A percentile compares a stretch with the other conserved stretches of the same genome.
phyloP scores from a whole-genome alignment of 2,113 vertebrate genomes.

The Sphyrna mokarran region DNA sequence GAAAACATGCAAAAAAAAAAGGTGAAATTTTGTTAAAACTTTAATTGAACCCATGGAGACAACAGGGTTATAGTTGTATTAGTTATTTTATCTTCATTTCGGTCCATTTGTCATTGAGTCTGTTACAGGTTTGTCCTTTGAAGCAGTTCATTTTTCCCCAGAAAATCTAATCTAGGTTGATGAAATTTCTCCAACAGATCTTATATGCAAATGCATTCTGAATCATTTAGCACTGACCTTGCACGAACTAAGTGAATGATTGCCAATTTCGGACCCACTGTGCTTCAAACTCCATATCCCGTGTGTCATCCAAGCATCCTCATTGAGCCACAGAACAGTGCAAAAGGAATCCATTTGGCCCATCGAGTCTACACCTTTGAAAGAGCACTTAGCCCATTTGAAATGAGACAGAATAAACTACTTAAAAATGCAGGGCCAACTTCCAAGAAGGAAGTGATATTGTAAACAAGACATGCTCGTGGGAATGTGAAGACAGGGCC shows the following conservation, averaged over 20 bases:
- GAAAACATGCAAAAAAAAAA: slow-evolving; percentile 40
- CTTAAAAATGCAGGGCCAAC: too few relatives aligned
- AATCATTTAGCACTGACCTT: background rate
- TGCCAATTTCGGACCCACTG: background rate
- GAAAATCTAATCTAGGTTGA: background rate
- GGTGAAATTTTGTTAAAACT: background rate
- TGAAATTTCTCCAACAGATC: background rate
- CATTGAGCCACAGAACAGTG: too few relatives aligned
- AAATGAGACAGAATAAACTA: too few relatives aligned
- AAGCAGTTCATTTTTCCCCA: background rate
- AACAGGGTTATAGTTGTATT: background rate
- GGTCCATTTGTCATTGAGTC: background rate
- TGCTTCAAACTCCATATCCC: background rate
- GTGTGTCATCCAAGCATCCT: background rate
- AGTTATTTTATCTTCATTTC: background rate
- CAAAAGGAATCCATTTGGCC: too few relatives aligned
- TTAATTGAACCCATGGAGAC: background rate
- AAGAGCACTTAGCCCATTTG: too few relatives aligned
- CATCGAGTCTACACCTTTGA: too few relatives aligned
- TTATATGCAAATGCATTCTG: background rate
- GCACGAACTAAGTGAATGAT: background rate
- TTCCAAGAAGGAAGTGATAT: too few relatives aligned
- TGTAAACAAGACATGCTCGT: too few relatives aligned
- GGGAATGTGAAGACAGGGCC: too few relatives aligned
- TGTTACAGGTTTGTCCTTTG: background rate